Evolutionary conservation across 2,113 vertebrate genomes (phyloP).

Genomic region (Phalacrocorax carbo): DNA sequence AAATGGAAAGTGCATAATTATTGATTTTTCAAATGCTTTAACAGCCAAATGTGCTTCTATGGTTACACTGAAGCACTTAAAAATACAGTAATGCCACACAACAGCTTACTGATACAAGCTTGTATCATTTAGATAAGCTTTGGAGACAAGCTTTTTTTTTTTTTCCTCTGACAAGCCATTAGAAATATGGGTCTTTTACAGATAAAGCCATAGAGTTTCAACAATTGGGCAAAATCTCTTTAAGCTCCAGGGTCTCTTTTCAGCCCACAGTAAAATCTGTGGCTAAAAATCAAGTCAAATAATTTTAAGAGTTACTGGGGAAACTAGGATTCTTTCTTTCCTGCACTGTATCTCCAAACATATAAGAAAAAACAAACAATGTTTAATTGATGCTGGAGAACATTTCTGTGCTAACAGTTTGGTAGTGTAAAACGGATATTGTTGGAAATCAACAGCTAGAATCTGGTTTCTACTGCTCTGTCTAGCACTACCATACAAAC

Average conservation of each 20-base stretch:
- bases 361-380: neutral
- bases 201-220: neutral
- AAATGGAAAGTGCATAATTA: neutral
- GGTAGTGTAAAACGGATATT: neutral
- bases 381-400: neutral
- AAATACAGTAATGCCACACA: neutral
- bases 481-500: neutral
- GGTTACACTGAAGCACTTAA: neutral
- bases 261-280: neutral
- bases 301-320: neutral
- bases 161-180: neutral
- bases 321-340: neutral
- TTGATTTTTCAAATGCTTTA: slow-evolving; percentile 3
- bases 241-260: neutral
- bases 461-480: neutral
- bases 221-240: neutral
- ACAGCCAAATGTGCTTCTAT: neutral
- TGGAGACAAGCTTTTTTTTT: neutral
- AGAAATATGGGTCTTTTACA: neutral
- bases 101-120: neutral
- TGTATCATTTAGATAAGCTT: neutral
- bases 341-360: neutral
- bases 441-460: neutral
- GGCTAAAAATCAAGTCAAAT: neutral
- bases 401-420: neutral